phyloP scores from a whole-genome alignment of 1,140 invertebrate species.

The Nephotettix cincticeps region DNA sequence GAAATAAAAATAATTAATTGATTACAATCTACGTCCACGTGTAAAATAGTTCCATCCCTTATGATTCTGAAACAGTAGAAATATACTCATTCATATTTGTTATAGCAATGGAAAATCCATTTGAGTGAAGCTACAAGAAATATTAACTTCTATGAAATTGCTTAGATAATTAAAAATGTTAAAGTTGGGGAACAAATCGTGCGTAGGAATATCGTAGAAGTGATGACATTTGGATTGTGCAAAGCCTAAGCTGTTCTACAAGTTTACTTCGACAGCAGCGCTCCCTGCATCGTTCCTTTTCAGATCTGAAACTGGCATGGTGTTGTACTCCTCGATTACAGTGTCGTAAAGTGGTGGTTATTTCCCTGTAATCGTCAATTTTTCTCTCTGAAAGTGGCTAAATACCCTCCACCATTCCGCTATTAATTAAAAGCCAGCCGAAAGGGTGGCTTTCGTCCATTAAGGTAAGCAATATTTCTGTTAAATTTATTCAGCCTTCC shows the following conservation, averaged over 20 bases:
- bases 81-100: too few relatives aligned
- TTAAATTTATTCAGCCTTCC: neutral
- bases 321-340: neutral
- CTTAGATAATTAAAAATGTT: too few relatives aligned
- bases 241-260: neutral
- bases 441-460: slow-evolving; percentile 30
- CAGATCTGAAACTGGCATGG: slow-evolving; percentile 8
- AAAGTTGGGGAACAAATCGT: too few relatives aligned
- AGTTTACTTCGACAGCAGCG: neutral
- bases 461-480: slow-evolving; percentile 9
- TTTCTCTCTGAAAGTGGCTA: slow-evolving; percentile 30
- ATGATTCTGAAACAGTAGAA: too few relatives aligned
- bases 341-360: neutral
- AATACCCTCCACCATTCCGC: slow-evolving; percentile 33
- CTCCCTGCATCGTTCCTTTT: neutral
- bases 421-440: slow-evolving; percentile 32
- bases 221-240: too few relatives aligned
- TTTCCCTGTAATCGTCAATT: slow-evolving; percentile 12
- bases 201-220: too few relatives aligned
- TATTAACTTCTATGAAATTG: too few relatives aligned
- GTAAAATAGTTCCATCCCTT: too few relatives aligned
- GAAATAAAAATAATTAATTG: too few relatives aligned
- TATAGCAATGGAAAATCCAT: too few relatives aligned
- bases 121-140: too few relatives aligned
- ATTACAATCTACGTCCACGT: too few relatives aligned